phyloP scores from a whole-genome alignment of 2,888 invertebrate genomes.

The Drosophila peninsularis region DNA sequence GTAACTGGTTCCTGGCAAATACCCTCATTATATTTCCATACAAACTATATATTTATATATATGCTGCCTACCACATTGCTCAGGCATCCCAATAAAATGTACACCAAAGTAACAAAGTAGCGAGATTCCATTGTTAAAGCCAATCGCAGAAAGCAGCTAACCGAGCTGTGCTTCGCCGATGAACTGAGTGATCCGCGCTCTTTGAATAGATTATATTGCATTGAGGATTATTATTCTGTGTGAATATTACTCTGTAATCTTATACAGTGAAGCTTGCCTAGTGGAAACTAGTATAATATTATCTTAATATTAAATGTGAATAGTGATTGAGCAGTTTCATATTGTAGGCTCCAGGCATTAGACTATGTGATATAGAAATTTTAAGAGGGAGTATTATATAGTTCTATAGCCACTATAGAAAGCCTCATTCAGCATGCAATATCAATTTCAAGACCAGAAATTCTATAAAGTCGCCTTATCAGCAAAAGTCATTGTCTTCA shows the following conservation, averaged over 20 bases:
- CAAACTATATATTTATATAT: not conserved
- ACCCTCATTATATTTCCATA: not conserved
- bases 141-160: not conserved
- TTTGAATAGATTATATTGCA: not conserved
- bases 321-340: too few relatives aligned
- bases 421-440: too few relatives aligned
- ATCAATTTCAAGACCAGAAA: too few relatives aligned
- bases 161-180: not conserved
- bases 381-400: too few relatives aligned
- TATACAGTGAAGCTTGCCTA: not conserved
- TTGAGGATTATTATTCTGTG: not conserved
- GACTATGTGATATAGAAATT: too few relatives aligned
- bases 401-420: too few relatives aligned
- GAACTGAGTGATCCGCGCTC: conserved; percentile 5
- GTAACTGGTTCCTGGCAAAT: not conserved
- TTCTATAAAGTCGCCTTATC: too few relatives aligned
- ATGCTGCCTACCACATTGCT: conserved; percentile 3
- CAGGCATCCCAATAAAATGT: not conserved
- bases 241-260: too few relatives aligned
- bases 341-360: too few relatives aligned
- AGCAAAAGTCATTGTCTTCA: too few relatives aligned
- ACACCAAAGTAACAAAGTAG: not conserved
- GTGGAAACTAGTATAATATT: not conserved
- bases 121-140: conserved; percentile 7
- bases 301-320: too few relatives aligned